Evolutionary conservation across 1,140 invertebrate genomes (phyloP).

Genomic region (Holotrichia oblita): DNA sequence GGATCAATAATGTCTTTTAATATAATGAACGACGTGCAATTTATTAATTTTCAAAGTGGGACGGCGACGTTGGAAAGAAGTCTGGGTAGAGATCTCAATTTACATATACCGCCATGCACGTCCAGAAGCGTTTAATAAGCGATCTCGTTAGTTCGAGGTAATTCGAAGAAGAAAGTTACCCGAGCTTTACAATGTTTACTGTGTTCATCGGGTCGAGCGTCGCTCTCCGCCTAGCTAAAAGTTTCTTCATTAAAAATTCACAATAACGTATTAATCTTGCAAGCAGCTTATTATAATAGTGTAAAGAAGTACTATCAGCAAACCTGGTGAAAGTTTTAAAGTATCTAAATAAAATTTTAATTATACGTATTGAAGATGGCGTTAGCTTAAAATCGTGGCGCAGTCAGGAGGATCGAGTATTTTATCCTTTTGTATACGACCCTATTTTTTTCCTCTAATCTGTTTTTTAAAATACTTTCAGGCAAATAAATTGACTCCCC

Average conservation of each 20-base stretch:
- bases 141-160: not conserved
- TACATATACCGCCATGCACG: not conserved
- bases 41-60: not conserved
- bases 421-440: too few relatives aligned
- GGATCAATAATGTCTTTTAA: not conserved
- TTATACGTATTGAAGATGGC: too few relatives aligned
- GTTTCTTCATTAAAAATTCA: slow-evolving; percentile 5
- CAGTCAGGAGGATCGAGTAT: too few relatives aligned
- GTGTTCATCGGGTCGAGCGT: not conserved
- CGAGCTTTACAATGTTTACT: not conserved
- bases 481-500: not conserved
- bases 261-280: not conserved
- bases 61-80: too few relatives aligned
- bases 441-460: too few relatives aligned
- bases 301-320: not conserved
- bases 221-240: not conserved
- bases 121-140: not conserved
- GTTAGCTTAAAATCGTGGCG: too few relatives aligned
- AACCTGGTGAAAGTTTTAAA: not conserved
- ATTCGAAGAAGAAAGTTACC: not conserved
- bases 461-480: not conserved
- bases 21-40: not conserved
- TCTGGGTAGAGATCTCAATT: not conserved
- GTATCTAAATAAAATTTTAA: too few relatives aligned
- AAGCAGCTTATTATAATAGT: not conserved